phyloP scores from a whole-genome alignment of 2,113 vertebrate species.

The Helogale parvula region DNA sequence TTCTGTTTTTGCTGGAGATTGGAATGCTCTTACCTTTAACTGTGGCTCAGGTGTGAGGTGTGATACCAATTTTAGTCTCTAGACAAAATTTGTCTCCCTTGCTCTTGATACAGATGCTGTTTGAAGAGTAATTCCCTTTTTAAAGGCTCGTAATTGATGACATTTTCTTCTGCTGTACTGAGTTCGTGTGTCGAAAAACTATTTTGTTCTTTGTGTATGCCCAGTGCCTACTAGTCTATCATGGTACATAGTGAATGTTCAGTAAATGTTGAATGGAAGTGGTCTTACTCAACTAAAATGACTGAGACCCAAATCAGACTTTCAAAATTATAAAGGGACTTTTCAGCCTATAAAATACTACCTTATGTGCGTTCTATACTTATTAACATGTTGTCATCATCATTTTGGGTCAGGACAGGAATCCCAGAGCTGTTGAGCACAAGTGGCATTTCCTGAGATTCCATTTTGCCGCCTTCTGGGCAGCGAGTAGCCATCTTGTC shows the following conservation, averaged over 20 bases:
- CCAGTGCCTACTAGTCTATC: not conserved
- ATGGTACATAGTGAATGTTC: not conserved
- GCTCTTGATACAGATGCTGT: not conserved
- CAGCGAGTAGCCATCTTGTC: not conserved
- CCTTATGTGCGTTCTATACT: not conserved
- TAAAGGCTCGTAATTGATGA: not conserved
- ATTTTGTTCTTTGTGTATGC: not conserved
- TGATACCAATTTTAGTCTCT: constrained; percentile 28
- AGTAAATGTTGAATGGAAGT: not conserved
- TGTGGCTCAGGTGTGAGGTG: not conserved
- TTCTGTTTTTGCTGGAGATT: not conserved
- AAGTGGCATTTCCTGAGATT: not conserved
- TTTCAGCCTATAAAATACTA: not conserved
- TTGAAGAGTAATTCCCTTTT: not conserved
- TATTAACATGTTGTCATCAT: not conserved
- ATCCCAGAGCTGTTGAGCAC: not conserved
- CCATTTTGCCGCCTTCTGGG: not conserved
- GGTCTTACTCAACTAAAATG: not conserved
- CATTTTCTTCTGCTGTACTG: not conserved
- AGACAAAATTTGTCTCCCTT: not conserved
- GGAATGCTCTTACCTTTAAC: not conserved
- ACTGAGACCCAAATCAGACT: not conserved
- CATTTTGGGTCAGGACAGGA: not conserved
- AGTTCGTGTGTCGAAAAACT: not conserved
- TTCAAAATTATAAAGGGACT: constrained; percentile 22